A percentile compares a stretch with the other conserved stretches of the same genome.
phyloP scores from a whole-genome alignment of 2,888 invertebrate species.

The Brachypterus glaber region DNA sequence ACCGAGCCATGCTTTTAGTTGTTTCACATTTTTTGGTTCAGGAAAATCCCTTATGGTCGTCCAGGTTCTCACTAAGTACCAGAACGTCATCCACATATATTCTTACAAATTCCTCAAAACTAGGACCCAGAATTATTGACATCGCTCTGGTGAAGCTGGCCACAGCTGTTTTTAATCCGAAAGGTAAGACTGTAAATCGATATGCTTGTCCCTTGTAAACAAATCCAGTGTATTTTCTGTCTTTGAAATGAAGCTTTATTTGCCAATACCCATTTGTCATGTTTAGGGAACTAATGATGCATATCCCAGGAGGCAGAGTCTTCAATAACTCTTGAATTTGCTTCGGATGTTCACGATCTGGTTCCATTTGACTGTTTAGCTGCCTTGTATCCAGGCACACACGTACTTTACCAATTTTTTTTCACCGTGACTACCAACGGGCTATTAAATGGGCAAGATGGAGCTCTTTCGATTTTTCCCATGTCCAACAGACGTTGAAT shows the following conservation, averaged over 20 bases:
- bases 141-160: too few relatives aligned
- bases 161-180: too few relatives aligned
- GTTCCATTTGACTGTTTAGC: conserved; percentile 11
- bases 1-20: too few relatives aligned
- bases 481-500: conserved; percentile 6
- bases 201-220: conserved; percentile 16
- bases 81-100: too few relatives aligned
- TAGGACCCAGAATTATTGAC: too few relatives aligned
- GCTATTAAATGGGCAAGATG: too few relatives aligned
- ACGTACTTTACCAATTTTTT: conserved; percentile 9
- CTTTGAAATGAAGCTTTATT: conserved; percentile 15
- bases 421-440: too few relatives aligned
- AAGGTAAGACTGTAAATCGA: conserved; percentile 18
- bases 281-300: conserved; percentile 19
- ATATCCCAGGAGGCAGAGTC: conserved; percentile 14
- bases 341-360: conserved; percentile 13
- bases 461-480: conserved; percentile 9
- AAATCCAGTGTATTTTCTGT: conserved; percentile 22
- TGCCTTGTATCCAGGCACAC: conserved; percentile 10
- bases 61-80: too few relatives aligned
- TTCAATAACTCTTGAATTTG: conserved; percentile 17
- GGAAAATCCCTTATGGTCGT: too few relatives aligned
- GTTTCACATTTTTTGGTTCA: too few relatives aligned
- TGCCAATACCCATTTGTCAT: conserved; percentile 25
- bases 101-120: too few relatives aligned